Conservation (phyloP, 2,797 vertebrate species). For the Tapera naevia region DNA sequence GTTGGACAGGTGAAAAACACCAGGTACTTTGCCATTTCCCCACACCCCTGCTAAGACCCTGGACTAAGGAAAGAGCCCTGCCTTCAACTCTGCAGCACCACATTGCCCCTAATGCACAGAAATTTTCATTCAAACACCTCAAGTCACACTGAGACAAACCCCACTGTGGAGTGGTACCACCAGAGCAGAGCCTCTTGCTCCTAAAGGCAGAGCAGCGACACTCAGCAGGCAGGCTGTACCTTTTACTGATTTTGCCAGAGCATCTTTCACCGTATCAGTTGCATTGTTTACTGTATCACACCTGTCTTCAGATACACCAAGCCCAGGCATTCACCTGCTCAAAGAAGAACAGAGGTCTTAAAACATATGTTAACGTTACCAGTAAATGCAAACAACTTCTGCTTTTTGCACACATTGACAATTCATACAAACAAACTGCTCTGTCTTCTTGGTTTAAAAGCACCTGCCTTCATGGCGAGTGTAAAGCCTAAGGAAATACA, state of each 20-base stretch:
- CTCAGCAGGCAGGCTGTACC: not conserved
- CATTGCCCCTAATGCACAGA: accelerated
- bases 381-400: not conserved
- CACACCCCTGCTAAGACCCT: not conserved
- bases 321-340: not conserved
- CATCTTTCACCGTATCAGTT: not conserved
- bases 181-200: not conserved
- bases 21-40: not conserved
- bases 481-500: not conserved
- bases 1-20: not conserved
- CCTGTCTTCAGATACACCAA: not conserved
- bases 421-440: not conserved
- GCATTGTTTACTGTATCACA: not conserved
- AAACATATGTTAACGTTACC: accelerated
- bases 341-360: not conserved
- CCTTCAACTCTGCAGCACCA: not conserved
- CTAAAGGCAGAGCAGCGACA: not conserved
- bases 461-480: not conserved
- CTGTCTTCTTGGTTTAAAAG: not conserved
- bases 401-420: not conserved
- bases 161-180: not conserved
- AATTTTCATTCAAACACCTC: not conserved
- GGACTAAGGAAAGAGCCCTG: not conserved
- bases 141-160: not conserved
- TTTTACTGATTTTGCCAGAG: accelerated